phyloP scores from a whole-genome alignment of 2,888 invertebrate genomes.

The Melinaea marsaeus region DNA sequence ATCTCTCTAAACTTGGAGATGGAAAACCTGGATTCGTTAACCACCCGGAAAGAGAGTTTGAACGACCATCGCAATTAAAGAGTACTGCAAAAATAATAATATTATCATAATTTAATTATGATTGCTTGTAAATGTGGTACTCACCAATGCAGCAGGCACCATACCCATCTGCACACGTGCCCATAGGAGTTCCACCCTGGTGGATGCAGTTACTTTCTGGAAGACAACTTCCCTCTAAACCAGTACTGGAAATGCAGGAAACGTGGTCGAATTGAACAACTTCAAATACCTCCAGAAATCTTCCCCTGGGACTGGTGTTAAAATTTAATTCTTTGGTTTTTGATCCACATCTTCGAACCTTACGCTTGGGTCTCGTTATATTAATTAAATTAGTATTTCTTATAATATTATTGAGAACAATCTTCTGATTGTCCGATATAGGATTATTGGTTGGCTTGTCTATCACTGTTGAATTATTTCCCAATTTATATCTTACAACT shows the following conservation, averaged over 20 bases:
- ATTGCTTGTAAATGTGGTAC: slow-evolving; percentile 45
- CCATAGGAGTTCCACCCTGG: slow-evolving; percentile 79
- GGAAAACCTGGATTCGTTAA: slow-evolving; percentile 86
- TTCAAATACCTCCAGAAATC: slow-evolving; percentile 83
- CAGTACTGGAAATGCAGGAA: slow-evolving; percentile 74
- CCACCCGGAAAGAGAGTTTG: slow-evolving; percentile 80
- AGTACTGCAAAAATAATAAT: slow-evolving; percentile 69
- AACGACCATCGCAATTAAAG: slow-evolving; percentile 81
- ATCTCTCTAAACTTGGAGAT: slow-evolving; percentile 71
- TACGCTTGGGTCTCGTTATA: slow-evolving; percentile 36
- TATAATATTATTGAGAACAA: slow-evolving; percentile 8
- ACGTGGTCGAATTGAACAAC: slow-evolving; percentile 83
- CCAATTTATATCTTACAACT: background rate
- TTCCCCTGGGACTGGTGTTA: slow-evolving; percentile 35
- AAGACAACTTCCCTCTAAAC: slow-evolving; percentile 84
- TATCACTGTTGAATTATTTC: background rate
- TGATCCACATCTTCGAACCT: slow-evolving; percentile 31
- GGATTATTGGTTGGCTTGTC: background rate
- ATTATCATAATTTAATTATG: background rate
- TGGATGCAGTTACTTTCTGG: slow-evolving; percentile 81
- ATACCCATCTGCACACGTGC: slow-evolving; percentile 84
- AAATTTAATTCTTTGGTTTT: slow-evolving; percentile 28
- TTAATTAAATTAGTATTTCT: slow-evolving; percentile 10
- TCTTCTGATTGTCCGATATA: background rate
- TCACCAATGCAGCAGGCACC: slow-evolving; percentile 87